A percentile compares a stretch with the other conserved stretches of the same genome.
These are phyloP conservation scores for Ciconia stormi DNA, from an alignment of 2,113 vertebrate species.

Conservation along the genomic window DNA sequence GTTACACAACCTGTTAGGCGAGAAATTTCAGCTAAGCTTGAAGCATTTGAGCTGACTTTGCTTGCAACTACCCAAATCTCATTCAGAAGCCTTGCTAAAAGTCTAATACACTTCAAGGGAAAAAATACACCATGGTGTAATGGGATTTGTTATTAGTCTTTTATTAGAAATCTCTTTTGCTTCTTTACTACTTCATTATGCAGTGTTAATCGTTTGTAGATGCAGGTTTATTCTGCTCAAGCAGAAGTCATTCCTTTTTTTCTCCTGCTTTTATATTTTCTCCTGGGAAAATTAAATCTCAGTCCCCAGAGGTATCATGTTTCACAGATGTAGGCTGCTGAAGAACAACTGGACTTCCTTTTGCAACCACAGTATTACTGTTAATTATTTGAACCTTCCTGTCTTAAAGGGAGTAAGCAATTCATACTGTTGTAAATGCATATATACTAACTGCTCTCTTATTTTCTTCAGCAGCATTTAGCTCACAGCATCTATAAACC, in stretches of 20 bases:
- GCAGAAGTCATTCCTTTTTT: slow-evolving; percentile 54
- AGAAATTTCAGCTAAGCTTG: background rate
- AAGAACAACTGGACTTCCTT: slow-evolving; percentile 66
- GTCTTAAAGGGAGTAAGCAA: slow-evolving; percentile 43
- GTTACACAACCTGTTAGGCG: background rate
- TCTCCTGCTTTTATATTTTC: slow-evolving; percentile 55
- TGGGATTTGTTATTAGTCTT: slow-evolving; percentile 73
- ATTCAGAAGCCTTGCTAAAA: slow-evolving; percentile 37
- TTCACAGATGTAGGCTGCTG: slow-evolving; percentile 55
- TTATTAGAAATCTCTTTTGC: slow-evolving; percentile 70
- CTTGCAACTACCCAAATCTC: slow-evolving; percentile 19
- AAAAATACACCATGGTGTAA: slow-evolving; percentile 46
- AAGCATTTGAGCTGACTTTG: slow-evolving; percentile 39
- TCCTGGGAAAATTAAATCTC: slow-evolving; percentile 66
- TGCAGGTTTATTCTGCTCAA: slow-evolving; percentile 56
- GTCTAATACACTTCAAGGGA: slow-evolving; percentile 41
- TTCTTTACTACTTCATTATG: slow-evolving; percentile 69
- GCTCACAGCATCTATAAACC: slow-evolving; percentile 46
- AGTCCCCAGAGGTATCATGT: slow-evolving; percentile 53
- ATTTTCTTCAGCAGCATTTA: slow-evolving; percentile 4
- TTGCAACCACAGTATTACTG: slow-evolving; percentile 34
- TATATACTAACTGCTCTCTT: slow-evolving; percentile 12
- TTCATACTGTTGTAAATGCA: slow-evolving; percentile 44
- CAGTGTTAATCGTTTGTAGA: slow-evolving; percentile 62
- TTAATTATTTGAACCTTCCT: slow-evolving; percentile 64